Evolutionary conservation across 2,888 invertebrate species (phyloP), one percentile per base, ranked within the genome.

Genomic region (Mactromeris polynyma): DNA sequence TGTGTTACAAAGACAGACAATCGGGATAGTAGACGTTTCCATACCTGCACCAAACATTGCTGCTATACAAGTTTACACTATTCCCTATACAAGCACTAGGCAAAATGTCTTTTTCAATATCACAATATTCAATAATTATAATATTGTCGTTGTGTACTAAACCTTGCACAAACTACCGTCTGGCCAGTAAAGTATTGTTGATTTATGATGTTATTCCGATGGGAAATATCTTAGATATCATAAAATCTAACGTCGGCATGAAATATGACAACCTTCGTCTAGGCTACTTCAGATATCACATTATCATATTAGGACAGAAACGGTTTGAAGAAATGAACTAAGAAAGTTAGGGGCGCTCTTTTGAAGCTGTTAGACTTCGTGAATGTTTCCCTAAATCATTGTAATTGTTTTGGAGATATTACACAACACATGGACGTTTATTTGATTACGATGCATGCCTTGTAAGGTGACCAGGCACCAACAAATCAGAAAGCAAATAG

Each of bases 181-280:
- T 69, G 31, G 69, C 11, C 69, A 33, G 11, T 31, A 31, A 69
- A 69, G 11, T 7, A 69, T 7, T 11, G 17, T 11, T 31, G 26
- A 31, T 69, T 69, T 69, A 69, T 69, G 69, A 69, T 31, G 69
- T 9, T 33, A 69, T 9, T 31, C 69, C 69, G 33, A 69, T 31
- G 69, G 69, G 69, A 69, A 69, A 69, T 69, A 31, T 26, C 69
- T 31, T 14, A 69, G 69, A 33, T 31, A 69, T 33, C 11, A 14
- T 31, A 31, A 33, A 69, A 69, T 11, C 33, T 69, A 69, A 69
- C 69, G 33, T 69, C 7, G 69, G 69, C 31, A 69, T 33, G 69
- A 69, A 69, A 69, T 69, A 69, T 69, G 69, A 69, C 69, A 69
- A 33, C 69, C 31, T 69, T 54, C 33, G 69, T 69, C 69, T 69